A percentile compares a stretch with the other conserved stretches of the same genome.
Conservation (phyloP, 2,113 vertebrate species). For the Cryptomyrus ogoouensis region DNA sequence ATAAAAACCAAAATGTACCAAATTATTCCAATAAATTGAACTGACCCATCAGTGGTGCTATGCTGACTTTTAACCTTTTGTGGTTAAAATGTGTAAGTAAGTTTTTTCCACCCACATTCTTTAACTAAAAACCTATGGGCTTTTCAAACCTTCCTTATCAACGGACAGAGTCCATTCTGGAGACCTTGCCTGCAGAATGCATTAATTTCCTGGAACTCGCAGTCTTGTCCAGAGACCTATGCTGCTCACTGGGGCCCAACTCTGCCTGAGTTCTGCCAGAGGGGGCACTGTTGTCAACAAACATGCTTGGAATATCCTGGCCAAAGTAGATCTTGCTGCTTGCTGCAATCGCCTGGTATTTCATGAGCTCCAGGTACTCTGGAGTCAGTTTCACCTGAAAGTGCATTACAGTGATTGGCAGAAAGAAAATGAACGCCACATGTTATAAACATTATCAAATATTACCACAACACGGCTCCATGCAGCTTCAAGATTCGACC, state of each 20-base stretch:
- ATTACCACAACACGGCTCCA: neutral
- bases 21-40: neutral
- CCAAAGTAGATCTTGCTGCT: slow-evolving; percentile 99
- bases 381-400: slow-evolving; percentile 88
- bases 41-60: neutral
- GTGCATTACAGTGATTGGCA: neutral
- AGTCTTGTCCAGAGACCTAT: slow-evolving; percentile 43
- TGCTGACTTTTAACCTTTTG: neutral
- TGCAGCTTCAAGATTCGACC: neutral
- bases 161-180: slow-evolving; percentile 20
- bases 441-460: neutral
- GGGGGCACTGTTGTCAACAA: slow-evolving; percentile 70
- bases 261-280: slow-evolving; percentile 46
- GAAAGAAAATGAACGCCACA: neutral
- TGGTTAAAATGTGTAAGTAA: neutral
- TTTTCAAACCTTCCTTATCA: slow-evolving; percentile 29
- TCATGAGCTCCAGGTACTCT: slow-evolving; percentile 86
- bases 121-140: neutral
- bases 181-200: neutral
- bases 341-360: slow-evolving; percentile 80
- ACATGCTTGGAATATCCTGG: slow-evolving; percentile 81
- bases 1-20: neutral
- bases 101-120: neutral
- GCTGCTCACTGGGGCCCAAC: slow-evolving; percentile 41
- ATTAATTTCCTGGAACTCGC: slow-evolving; percentile 49